Evolutionary conservation across 2,888 invertebrate species (phyloP).

Genomic region (Lepidonotus clava): DNA sequence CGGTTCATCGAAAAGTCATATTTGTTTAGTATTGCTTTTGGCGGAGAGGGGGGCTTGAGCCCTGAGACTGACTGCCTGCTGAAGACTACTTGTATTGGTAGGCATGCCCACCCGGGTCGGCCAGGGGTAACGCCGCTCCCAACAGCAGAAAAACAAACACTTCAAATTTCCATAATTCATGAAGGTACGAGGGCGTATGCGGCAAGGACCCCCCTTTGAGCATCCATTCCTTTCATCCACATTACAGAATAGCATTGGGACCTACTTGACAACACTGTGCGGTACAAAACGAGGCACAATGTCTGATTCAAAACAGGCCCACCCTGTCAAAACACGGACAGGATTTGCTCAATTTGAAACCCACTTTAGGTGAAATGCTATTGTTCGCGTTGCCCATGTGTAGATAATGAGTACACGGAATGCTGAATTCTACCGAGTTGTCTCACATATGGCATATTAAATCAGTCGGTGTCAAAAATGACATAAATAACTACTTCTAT

Average conservation of each 20-base stretch:
- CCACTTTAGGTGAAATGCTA: too few species aligned
- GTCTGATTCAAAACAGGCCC: background rate
- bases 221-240: too few species aligned
- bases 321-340: background rate
- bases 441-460: too few species aligned
- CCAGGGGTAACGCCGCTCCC: background rate
- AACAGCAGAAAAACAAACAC: conserved; percentile 44
- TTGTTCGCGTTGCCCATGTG: too few species aligned
- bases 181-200: background rate
- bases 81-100: background rate
- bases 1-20: conserved; percentile 49
- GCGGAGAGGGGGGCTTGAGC: background rate
- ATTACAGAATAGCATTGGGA: too few species aligned
- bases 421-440: too few species aligned
- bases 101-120: conserved; percentile 14
- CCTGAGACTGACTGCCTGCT: background rate
- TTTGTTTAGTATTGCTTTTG: conserved; percentile 40
- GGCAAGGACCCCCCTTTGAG: background rate
- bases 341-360: too few species aligned
- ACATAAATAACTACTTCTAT: too few species aligned
- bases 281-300: background rate
- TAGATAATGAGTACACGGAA: too few species aligned
- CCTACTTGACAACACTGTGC: background rate
- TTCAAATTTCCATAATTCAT: conserved; percentile 47
- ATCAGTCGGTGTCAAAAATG: too few species aligned